Evolutionary conservation across 1,140 invertebrate species (phyloP), one percentile per base, ranked within the genome.

Genomic region (Cotesia chilonis): DNA sequence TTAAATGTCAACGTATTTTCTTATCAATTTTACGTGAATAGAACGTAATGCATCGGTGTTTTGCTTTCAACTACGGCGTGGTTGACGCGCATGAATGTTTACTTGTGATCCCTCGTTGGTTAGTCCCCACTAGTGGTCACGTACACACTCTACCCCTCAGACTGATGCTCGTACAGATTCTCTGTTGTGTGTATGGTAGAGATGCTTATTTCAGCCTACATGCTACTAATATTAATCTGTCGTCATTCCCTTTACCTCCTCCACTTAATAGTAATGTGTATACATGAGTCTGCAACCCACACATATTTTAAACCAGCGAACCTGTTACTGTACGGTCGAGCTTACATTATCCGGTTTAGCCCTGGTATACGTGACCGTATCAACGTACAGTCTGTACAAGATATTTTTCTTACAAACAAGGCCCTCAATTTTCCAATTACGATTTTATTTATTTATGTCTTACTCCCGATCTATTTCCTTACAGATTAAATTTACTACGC

Each of bases 11-110:
- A 47, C 5, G 4, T 28, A 28, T 28, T 28, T 28, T 28, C 1
- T 28, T 28, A 28, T 28, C 1, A 28, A 28, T 28, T 47, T 47
- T 47, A 47, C 41, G 41, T 47, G 41, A 47, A 57, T 38, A 47
- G 69, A 66, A 72, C 55, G 6, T 54, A 64, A 65, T 71, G 41
- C 69, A 52, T 57, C 68, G 70, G 4, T 70, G 67, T 75, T 76
- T 78, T 75, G 68, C 71, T 80, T 76, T 71, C 1, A 65, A 80
- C 80, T 81, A 72, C 68, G 67, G 73, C 71, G 66, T 74, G 68
- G 65, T 75, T 68, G 68, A 68, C 57, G 69, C 41, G 74, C 74
- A 70, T 65, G 66, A 70, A 78, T 81, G 78, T 80, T 81, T 81
- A 81, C 76, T 75, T 74, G 75, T 41, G 6, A 55, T 60, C 63